Evolutionary conservation across 2,797 vertebrate genomes (phyloP), one percentile per base, ranked within the genome.

Genomic region (Gobio occitaniae): DNA sequence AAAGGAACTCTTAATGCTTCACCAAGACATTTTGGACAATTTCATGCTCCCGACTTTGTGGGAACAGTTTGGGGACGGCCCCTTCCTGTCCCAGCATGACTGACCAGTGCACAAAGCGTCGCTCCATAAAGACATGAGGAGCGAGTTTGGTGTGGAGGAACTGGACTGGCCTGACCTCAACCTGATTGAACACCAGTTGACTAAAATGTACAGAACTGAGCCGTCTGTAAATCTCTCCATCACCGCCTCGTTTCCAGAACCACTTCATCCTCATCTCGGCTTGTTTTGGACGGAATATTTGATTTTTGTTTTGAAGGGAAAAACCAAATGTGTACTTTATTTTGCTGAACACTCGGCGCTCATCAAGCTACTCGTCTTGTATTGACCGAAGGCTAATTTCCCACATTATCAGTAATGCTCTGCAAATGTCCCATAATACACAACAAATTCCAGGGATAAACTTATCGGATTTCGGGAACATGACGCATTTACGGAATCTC

Each of bases 361-460:
- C 5, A 77, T 77, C 74, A 16, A 52, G 4, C 29, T 8, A 25
- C 66, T 70, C 3, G 21, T 54, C 36, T 70, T 2, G 5, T 70
- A 71, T 82, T 82, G 52, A 82, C 69, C 12, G 36, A 44, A 81
- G 59, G 38, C 15, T 47, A 36, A 71, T 82, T 81, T 70, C 52
- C 32, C 44, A 59, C 44, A 44, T 81, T 41, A 54, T 29, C 47
- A 2, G n/a, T 63, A 78, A 63, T 44, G 38, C 56, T 82, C 66
- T 12, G 66, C 66, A 81, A 82, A 71, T 29, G 69, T 71, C 47
- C 52, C 36, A 48, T 63, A 50, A 82, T 44, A 44, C 41, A 82
- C 2, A 3, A 74, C 38, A 61, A 82, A 72, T 61, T 82, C 25
- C 56, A 36, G 6, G n/a, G 17, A 72, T 48, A 61, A 72, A 63